Evolutionary conservation across 2,888 invertebrate species (phyloP).

Genomic region (Aleiodes leptofemur): DNA sequence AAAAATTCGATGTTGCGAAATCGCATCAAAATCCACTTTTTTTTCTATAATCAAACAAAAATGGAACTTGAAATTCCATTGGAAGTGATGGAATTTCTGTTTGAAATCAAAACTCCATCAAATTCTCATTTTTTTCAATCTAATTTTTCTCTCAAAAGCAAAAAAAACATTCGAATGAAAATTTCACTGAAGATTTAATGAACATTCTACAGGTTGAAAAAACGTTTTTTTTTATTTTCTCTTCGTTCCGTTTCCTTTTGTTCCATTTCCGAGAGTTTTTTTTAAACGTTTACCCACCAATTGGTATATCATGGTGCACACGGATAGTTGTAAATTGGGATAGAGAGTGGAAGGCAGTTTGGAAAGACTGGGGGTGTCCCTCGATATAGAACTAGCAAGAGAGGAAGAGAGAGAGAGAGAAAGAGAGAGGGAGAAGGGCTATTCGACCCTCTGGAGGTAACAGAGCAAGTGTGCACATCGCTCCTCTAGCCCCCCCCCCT

Average conservation of each 20-base stretch:
- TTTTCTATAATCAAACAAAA: no score
- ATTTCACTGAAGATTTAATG: constrained; percentile 12
- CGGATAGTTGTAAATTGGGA: constrained; percentile 16
- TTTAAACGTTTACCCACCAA: constrained; percentile 31
- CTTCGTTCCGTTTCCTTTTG: background rate
- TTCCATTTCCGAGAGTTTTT: background rate
- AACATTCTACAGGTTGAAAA: constrained; percentile 27
- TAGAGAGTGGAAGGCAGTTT: constrained; percentile 8
- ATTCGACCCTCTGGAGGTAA: constrained; percentile 24
- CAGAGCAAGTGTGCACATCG: constrained; percentile 32
- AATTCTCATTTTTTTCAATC: no score
- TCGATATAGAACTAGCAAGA: no score
- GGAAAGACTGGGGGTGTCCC: background rate
- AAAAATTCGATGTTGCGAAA: no score
- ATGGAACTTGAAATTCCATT: no score
- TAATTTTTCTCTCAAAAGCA: background rate
- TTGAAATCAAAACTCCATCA: no score
- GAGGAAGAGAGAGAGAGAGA: background rate
- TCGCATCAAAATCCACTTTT: no score
- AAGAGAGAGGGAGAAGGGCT: background rate
- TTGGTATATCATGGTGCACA: constrained; percentile 29
- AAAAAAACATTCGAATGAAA: background rate
- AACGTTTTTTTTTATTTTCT: constrained; percentile 3
- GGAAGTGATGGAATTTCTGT: no score
- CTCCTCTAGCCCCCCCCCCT: background rate